Evolutionary conservation across 2,113 vertebrate species (phyloP).

Genomic region (Rana temporaria): DNA sequence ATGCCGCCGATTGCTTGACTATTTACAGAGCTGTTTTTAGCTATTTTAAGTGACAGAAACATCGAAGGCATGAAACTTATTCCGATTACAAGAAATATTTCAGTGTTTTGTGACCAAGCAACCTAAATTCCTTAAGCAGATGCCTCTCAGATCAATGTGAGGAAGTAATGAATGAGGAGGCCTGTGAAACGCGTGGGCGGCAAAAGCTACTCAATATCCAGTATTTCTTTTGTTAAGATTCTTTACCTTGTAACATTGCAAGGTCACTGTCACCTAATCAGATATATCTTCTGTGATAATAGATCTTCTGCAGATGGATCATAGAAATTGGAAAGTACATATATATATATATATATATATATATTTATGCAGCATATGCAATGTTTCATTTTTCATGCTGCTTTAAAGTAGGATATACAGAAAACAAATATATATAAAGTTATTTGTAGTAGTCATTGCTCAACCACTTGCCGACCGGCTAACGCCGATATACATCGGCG

Average conservation of each 20-base stretch:
- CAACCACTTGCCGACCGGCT: too few relatives aligned
- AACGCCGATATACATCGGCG: too few relatives aligned
- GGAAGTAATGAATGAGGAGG: conserved; percentile 18
- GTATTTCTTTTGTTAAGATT: not conserved
- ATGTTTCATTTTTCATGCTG: too few relatives aligned
- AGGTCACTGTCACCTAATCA: not conserved
- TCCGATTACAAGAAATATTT: not conserved
- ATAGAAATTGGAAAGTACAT: too few relatives aligned
- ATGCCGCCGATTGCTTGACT: not conserved
- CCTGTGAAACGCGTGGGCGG: conserved; percentile 31
- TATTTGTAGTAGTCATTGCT: too few relatives aligned
- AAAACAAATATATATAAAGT: too few relatives aligned
- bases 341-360: too few relatives aligned
- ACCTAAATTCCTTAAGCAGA: conserved; percentile 6
- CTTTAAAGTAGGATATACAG: too few relatives aligned
- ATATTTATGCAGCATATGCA: too few relatives aligned
- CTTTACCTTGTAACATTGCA: not conserved
- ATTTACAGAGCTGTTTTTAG: conserved; percentile 12
- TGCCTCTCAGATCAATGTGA: conserved; percentile 3
- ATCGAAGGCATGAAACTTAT: not conserved
- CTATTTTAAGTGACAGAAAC: conserved; percentile 16
- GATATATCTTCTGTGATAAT: not conserved
- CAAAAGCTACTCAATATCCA: not conserved
- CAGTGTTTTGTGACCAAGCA: not conserved
- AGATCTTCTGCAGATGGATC: too few relatives aligned